phyloP scores from a whole-genome alignment of 2,113 vertebrate species.

The Jaculus jaculus region DNA sequence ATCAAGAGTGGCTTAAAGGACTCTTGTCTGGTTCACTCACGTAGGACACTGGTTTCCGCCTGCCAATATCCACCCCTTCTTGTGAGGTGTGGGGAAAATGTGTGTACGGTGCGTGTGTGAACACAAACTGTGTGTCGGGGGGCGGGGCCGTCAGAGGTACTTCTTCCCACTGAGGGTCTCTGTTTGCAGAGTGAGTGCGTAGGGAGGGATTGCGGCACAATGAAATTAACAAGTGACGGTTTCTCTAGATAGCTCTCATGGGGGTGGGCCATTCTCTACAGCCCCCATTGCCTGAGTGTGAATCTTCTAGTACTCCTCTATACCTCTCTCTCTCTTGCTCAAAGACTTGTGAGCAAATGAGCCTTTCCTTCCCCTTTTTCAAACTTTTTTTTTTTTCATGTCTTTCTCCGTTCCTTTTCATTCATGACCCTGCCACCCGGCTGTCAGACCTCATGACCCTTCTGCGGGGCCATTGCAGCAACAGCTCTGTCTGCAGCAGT shows the following conservation, averaged over 20 bases:
- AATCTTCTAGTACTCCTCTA: neutral
- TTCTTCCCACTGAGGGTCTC: neutral
- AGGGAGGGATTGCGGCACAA: fast-evolving
- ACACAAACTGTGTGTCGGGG: neutral
- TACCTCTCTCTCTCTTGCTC: neutral
- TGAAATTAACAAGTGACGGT: neutral
- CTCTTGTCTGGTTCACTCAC: neutral
- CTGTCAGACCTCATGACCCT: too few species aligned
- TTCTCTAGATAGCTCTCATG: fast-evolving
- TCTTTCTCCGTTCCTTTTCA: neutral
- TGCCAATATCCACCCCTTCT: neutral
- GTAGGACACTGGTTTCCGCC: neutral
- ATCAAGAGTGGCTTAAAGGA: neutral
- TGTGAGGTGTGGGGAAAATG: neutral
- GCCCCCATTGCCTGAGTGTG: fast-evolving
- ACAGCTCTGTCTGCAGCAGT: too few species aligned
- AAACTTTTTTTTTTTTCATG: neutral
- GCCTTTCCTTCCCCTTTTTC: neutral
- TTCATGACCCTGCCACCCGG: too few species aligned
- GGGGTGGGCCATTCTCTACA: fast-evolving
- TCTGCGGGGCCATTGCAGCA: fast-evolving
- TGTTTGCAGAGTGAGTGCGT: neutral
- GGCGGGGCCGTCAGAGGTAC: too few species aligned
- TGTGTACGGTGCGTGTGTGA: too few species aligned
- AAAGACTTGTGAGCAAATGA: fast-evolving